These are phyloP conservation scores for Dendrocincla tyrannina DNA, from an alignment of 2,797 vertebrate genomes.

Conservation along the genomic window DNA sequence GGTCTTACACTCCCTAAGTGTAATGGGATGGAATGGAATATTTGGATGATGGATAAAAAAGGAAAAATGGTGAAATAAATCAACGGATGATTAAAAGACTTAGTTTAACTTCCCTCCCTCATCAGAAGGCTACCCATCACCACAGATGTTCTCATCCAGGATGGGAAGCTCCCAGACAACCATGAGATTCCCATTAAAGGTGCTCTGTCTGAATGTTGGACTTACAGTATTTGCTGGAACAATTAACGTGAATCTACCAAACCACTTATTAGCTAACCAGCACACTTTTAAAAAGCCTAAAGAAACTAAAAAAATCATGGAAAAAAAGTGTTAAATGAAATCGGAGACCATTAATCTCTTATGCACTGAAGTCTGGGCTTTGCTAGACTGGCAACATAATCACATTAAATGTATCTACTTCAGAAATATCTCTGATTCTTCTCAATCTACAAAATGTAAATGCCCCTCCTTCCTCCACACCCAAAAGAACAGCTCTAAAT, in stretches of 20 bases:
- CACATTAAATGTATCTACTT: not conserved
- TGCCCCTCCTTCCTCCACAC: fast-evolving
- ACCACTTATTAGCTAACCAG: not conserved
- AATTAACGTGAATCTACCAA: not conserved
- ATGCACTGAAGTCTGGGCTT: not conserved
- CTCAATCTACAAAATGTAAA: not conserved
- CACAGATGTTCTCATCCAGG: not conserved
- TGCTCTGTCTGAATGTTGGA: not conserved
- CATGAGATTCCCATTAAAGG: not conserved
- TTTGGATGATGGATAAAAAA: not conserved
- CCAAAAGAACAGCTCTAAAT: not conserved
- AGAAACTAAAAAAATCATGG: not conserved
- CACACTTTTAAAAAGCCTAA: not conserved
- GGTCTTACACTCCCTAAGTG: not conserved
- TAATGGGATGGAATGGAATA: too few relatives aligned
- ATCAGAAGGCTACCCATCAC: not conserved
- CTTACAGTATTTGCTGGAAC: not conserved
- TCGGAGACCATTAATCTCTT: not conserved
- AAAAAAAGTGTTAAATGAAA: not conserved
- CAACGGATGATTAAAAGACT: not conserved
- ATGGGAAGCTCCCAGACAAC: not conserved
- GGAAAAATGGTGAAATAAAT: not conserved
- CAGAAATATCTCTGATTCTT: not conserved
- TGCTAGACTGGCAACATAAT: not conserved
- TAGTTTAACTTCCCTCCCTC: not conserved